Evolutionary conservation across 1,140 invertebrate genomes (phyloP).

Genomic region (Cyclargus thomasi): DNA sequence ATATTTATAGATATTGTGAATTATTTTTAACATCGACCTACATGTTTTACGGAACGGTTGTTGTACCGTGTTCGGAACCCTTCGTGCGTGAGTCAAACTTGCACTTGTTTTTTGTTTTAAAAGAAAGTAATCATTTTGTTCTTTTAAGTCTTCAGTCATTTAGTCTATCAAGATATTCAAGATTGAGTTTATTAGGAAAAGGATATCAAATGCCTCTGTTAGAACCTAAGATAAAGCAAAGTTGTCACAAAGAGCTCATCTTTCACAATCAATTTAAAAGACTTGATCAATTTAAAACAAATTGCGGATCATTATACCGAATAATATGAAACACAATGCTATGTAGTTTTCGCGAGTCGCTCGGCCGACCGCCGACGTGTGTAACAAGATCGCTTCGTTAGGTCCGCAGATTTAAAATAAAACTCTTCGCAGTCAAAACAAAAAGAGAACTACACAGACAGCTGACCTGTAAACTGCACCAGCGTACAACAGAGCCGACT

Average conservation of each 20-base stretch:
- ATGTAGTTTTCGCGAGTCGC: conserved; percentile 40
- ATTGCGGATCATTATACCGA: conserved; percentile 16
- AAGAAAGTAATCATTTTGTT: too few species aligned
- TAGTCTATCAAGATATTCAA: too few species aligned
- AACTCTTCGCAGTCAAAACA: conserved; percentile 52
- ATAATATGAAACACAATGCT: conserved; percentile 21
- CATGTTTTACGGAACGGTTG: too few species aligned
- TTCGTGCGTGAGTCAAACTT: too few species aligned
- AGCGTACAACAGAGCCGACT: background rate
- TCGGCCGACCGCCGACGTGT: conserved; percentile 34
- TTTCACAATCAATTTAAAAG: background rate
- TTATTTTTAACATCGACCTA: too few species aligned
- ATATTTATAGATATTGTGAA: background rate
- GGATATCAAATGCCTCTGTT: too few species aligned
- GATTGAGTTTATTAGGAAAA: background rate
- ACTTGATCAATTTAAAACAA: background rate
- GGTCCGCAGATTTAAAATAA: conserved; percentile 66
- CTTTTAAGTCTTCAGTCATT: too few species aligned
- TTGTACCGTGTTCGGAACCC: too few species aligned
- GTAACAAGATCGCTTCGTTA: conserved; percentile 62
- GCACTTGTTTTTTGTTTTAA: too few species aligned
- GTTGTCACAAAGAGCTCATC: background rate
- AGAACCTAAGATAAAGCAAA: too few species aligned
- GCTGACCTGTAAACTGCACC: conserved; percentile 37
- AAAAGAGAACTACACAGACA: conserved; percentile 53